These are phyloP conservation scores for Desoria tigrina DNA, from an alignment of 2,888 invertebrate genomes.

Conservation along the genomic window DNA sequence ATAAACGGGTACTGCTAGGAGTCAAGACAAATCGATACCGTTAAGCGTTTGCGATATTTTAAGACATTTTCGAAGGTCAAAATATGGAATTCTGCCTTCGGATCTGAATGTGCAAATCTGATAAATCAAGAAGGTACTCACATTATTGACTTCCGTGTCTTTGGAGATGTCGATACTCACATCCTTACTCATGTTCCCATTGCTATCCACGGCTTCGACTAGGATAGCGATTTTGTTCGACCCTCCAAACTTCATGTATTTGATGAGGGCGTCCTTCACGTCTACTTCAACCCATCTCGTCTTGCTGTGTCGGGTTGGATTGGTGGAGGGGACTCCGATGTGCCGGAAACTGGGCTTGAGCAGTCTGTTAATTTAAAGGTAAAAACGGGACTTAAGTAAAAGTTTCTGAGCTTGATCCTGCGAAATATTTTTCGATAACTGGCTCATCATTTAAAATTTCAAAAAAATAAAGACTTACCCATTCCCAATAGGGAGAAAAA, in stretches of 20 bases:
- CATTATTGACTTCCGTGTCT: constrained; percentile 49
- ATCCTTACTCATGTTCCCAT: constrained; percentile 42
- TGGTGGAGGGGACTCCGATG: constrained; percentile 11
- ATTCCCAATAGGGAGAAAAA: constrained; percentile 5
- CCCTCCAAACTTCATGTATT: constrained; percentile 44
- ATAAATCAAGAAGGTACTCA: constrained; percentile 35
- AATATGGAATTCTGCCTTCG: not conserved
- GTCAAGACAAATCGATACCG: constrained; percentile 29
- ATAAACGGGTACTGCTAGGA: constrained; percentile 63
- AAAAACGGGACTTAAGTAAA: not conserved
- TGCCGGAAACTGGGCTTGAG: constrained; percentile 43
- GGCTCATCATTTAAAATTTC: not conserved
- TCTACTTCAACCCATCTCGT: constrained; percentile 51
- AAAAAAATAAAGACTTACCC: not conserved
- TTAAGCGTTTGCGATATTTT: not conserved
- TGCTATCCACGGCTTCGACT: constrained; percentile 48
- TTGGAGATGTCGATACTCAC: constrained; percentile 45
- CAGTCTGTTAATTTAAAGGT: constrained; percentile 18
- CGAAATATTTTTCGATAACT: too few relatives aligned
- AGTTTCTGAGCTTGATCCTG: not conserved
- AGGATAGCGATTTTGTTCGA: constrained; percentile 51
- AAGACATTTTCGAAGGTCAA: not conserved
- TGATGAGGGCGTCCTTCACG: constrained; percentile 45
- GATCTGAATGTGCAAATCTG: too few relatives aligned
- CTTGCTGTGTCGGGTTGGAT: constrained; percentile 32